Conservation (phyloP, 2,797 vertebrate species). For the Gobio occitaniae region DNA sequence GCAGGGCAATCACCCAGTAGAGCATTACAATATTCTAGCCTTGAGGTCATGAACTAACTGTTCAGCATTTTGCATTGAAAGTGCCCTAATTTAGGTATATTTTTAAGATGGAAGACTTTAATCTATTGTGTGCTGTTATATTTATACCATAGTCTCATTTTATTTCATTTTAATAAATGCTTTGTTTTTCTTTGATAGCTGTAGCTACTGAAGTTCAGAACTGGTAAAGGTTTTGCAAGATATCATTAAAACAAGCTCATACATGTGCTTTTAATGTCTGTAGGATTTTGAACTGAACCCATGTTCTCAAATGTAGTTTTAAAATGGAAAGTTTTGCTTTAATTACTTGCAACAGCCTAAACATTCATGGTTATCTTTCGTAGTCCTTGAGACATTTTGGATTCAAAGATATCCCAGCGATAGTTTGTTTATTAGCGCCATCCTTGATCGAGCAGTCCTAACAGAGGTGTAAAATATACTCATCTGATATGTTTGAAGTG, state of each 20-base stretch:
- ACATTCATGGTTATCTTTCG: neutral
- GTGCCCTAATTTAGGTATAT: too few species aligned
- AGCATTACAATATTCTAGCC: too few species aligned
- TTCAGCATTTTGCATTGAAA: too few species aligned
- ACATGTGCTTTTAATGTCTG: neutral
- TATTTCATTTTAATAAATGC: neutral
- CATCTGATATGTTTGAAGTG: neutral
- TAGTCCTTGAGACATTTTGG: neutral
- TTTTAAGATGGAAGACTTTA: too few species aligned
- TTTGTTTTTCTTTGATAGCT: neutral
- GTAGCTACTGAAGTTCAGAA: neutral
- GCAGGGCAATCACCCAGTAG: too few species aligned
- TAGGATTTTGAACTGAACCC: neutral
- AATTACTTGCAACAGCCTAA: neutral
- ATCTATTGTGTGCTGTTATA: too few species aligned
- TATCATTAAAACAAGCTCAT: constrained; percentile 21
- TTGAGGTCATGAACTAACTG: too few species aligned
- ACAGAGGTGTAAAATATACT: neutral
- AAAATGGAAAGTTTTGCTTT: neutral
- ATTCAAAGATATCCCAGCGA: neutral
- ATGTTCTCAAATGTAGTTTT: neutral
- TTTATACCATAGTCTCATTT: neutral
- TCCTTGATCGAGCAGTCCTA: neutral
- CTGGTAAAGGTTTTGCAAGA: neutral
- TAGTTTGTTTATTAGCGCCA: neutral